Percentiles rank a stretch among this genome's conserved stretches.
Evolutionary conservation across 2,113 vertebrate species (phyloP).

Genomic region (Leptodactylus fuscus): DNA sequence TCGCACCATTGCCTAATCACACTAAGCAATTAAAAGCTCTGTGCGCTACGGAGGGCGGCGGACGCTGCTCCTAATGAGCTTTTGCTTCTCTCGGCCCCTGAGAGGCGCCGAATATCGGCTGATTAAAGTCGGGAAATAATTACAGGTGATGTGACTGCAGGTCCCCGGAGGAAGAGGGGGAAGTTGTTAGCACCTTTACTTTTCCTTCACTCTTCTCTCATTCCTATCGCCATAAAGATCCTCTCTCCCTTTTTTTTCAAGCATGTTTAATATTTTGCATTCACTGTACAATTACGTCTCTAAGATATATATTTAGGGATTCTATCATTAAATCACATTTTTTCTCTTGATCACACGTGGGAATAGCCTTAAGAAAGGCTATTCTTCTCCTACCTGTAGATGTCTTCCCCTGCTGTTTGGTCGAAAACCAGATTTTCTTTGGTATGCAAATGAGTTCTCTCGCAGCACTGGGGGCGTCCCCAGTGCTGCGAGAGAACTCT

Average conservation of each 20-base stretch:
- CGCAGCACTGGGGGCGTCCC: no score
- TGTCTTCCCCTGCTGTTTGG: no score
- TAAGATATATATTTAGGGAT: no score
- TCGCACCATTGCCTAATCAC: constrained; percentile 88
- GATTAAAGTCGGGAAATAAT: constrained; percentile 87
- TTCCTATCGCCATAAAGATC: neutral
- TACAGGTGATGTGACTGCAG: constrained; percentile 87
- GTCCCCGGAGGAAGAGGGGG: constrained; percentile 71
- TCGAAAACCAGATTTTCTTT: no score
- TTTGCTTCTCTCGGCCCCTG: constrained; percentile 82
- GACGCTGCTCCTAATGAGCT: constrained; percentile 96
- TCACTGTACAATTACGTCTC: no score
- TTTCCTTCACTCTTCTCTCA: neutral
- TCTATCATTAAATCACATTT: no score
- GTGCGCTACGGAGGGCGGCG: constrained; percentile 88
- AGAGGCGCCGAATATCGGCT: constrained; percentile 78
- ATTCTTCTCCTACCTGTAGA: no score
- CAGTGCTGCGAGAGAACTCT: no score
- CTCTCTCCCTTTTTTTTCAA: neutral
- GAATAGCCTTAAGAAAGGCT: no score
- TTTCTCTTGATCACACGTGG: no score
- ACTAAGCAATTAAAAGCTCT: constrained; percentile 93
- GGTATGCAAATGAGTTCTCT: no score
- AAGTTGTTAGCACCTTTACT: constrained; percentile 65
- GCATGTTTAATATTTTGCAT: no score